A percentile compares a stretch with the other conserved stretches of the same genome.
These are phyloP conservation scores for Progne subis DNA, from an alignment of 2,113 vertebrate genomes.

Conservation along the genomic window DNA sequence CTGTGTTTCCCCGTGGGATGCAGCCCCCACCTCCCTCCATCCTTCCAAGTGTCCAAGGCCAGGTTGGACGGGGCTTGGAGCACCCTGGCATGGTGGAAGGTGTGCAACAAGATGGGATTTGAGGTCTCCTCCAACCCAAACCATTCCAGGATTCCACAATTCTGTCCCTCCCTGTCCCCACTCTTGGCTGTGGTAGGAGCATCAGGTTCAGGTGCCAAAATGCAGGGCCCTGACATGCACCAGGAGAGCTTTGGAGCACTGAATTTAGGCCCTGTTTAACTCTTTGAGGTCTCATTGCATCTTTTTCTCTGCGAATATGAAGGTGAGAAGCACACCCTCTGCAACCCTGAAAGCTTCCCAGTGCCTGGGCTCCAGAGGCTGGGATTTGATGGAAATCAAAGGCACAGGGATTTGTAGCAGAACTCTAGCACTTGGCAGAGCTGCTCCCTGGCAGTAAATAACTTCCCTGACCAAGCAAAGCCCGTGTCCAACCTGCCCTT, in stretches of 20 bases:
- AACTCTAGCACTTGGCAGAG: background rate
- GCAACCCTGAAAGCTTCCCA: background rate
- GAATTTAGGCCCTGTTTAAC: background rate
- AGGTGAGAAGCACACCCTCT: background rate
- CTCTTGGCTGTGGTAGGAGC: background rate
- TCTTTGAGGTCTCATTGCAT: background rate
- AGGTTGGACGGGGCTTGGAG: rapidly evolving
- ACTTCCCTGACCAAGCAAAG: background rate
- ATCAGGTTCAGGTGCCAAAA: background rate
- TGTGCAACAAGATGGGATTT: background rate
- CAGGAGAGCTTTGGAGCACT: background rate
- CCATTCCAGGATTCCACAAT: background rate
- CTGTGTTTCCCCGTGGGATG: rapidly evolving
- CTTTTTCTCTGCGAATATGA: background rate
- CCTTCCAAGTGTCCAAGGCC: background rate
- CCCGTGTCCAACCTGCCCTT: background rate
- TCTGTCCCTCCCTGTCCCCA: background rate
- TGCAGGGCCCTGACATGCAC: rapidly evolving
- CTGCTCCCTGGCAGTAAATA: background rate
- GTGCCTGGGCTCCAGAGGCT: background rate
- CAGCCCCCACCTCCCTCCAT: background rate
- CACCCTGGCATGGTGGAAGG: background rate
- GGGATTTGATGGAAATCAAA: background rate
- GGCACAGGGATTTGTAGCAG: background rate
- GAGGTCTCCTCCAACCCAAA: background rate